Conservation (phyloP, 2,113 vertebrate genomes). For the Coptodon bakossiorum region DNA sequence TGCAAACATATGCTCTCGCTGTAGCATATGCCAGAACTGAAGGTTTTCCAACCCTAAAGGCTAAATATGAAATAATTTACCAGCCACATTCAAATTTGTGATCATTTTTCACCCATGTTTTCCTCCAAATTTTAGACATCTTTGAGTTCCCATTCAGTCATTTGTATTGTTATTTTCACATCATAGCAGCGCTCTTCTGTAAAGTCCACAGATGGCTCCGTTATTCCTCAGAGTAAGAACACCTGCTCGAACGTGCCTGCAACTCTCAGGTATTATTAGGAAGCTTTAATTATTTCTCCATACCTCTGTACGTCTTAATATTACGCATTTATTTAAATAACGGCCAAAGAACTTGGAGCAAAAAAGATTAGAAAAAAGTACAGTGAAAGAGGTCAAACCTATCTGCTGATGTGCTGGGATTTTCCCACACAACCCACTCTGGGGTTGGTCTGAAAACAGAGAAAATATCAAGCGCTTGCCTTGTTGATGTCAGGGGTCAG, state of each 20-base stretch:
- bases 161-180: not conserved
- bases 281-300: not conserved
- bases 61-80: not conserved
- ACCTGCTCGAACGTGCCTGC: not conserved
- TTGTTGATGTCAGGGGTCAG: not conserved
- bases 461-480: not conserved
- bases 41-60: not conserved
- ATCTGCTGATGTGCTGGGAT: not conserved
- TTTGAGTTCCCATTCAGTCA: not conserved
- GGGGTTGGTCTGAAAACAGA: not conserved
- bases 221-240: not conserved
- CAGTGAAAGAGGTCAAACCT: not conserved
- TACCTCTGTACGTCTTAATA: not conserved
- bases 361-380: not conserved
- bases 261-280: not conserved
- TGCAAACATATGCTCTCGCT: not conserved
- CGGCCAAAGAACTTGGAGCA: not conserved
- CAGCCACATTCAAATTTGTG: not conserved
- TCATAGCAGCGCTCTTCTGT: not conserved
- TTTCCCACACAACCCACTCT: not conserved
- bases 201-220: not conserved
- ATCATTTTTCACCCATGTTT: not conserved
- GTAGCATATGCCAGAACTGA: not conserved
- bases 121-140: fast-evolving
- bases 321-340: not conserved